Evolutionary conservation across 2,888 invertebrate genomes (phyloP).

Genomic region (Latheticus oryzae): DNA sequence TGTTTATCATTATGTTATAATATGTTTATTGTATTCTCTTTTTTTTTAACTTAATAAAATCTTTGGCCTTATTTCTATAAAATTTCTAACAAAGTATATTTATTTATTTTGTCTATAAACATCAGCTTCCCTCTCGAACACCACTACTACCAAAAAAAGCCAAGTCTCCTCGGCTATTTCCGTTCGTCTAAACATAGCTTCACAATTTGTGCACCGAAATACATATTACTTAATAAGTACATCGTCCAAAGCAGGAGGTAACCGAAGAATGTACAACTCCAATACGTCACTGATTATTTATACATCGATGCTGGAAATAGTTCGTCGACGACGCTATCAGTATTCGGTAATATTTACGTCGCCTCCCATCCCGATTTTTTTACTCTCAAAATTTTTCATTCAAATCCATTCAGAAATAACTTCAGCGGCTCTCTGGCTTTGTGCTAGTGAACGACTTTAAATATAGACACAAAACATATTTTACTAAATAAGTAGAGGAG

Average conservation of each 20-base stretch:
- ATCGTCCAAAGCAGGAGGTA: slow-evolving; percentile 47
- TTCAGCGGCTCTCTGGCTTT: slow-evolving; percentile 8
- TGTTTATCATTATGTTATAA: slow-evolving; percentile 41
- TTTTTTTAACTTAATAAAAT: slow-evolving; percentile 34
- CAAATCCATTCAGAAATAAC: slow-evolving; percentile 28
- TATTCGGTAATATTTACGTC: slow-evolving; percentile 32
- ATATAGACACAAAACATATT: slow-evolving; percentile 40
- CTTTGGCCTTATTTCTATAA: slow-evolving; percentile 30
- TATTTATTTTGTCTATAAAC: slow-evolving; percentile 2
- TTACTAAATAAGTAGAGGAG: slow-evolving; percentile 41
- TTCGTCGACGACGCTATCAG: slow-evolving; percentile 33
- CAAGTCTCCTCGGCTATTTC: slow-evolving; percentile 1
- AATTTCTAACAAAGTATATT: slow-evolving; percentile 22
- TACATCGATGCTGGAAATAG: slow-evolving; percentile 51
- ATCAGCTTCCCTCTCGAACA: slow-evolving; percentile 8
- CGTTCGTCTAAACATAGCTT: slow-evolving; percentile 45
- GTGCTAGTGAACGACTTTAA: slow-evolving; percentile 24
- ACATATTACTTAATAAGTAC: slow-evolving; percentile 50
- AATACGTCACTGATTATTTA: slow-evolving; percentile 51
- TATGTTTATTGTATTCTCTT: slow-evolving; percentile 23
- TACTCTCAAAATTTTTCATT: neutral
- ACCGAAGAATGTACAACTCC: slow-evolving; percentile 43
- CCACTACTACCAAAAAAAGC: too few relatives aligned
- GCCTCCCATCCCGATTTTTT: slow-evolving; percentile 4
- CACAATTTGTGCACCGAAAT: slow-evolving; percentile 18